Evolutionary conservation across 2,888 invertebrate genomes (phyloP).

Genomic region (Philonicus albiceps): DNA sequence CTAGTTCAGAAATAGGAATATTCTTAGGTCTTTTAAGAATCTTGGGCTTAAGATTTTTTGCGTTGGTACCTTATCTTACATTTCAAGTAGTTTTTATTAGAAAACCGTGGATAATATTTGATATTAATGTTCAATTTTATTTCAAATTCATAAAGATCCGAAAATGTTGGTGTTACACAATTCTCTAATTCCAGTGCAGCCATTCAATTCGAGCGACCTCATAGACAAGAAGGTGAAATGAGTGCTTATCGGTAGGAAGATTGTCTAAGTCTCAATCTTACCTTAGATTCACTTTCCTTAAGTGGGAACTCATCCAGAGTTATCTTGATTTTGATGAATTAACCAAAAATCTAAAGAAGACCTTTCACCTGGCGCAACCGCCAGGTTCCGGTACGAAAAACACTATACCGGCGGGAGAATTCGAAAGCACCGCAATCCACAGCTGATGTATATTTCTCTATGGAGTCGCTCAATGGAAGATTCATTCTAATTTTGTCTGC

Average conservation of each 20-base stretch:
- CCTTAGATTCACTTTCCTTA: constrained; percentile 1
- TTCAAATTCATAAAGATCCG: neutral
- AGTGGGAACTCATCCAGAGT: neutral
- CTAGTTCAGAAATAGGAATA: too few relatives aligned
- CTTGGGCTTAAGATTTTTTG: too few relatives aligned
- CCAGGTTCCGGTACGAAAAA: neutral
- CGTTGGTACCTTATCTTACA: too few relatives aligned
- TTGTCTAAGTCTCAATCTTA: neutral
- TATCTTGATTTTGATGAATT: constrained; percentile 6
- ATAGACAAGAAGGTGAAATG: neutral
- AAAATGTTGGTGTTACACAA: neutral
- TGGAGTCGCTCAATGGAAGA: neutral
- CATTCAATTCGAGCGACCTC: neutral
- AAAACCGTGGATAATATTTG: neutral
- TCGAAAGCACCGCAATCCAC: neutral
- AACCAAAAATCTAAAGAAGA: neutral
- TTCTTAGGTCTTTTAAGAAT: too few relatives aligned
- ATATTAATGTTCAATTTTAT: too few relatives aligned
- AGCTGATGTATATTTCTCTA: neutral
- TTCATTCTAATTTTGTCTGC: constrained; percentile 28
- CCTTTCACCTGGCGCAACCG: constrained; percentile 2
- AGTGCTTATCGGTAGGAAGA: neutral
- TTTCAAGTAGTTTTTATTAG: too few relatives aligned
- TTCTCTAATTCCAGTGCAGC: neutral
- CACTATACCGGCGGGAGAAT: neutral